Base-by-base conservation (phyloP, 2,113 vertebrate species). In the Dipodomys spectabilis region DNA sequence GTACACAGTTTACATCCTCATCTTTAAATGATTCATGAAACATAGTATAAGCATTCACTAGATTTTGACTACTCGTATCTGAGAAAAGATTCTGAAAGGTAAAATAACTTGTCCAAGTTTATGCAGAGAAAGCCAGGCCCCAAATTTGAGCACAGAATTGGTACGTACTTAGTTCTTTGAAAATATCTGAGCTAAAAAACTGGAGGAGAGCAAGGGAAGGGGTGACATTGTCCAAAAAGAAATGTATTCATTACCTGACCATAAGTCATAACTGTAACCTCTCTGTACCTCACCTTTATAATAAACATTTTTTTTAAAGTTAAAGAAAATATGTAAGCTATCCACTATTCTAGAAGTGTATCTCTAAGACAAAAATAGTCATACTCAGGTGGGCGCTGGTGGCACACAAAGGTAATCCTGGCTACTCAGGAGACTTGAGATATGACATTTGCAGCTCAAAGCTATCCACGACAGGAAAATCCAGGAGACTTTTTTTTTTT, bases 101-200 rank as follows among this genome's bases (percentile, higher is more conserved):
- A 49, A 49, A 75, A 22, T 71, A 90, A 69, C 19, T 78, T 75
- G 78, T 75, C 32, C 53, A 80, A 84, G 16, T 88, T 90, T 64
- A 88, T 16, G 90, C 62, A 84, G 25, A 28, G 53, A 79, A 60
- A 64, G 78, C 2, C 3, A 85, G 23, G 16, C 9, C 35, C 3
- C 12, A 68, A 84, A 82, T 68, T 87, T n/a, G 90, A 87, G 16
- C 45, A 39, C 49, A 57, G 72, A 90, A 80, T 87, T 0, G 67
- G 84, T 83, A 88, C 87, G 28, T 69, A 60, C 65, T 83, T 13
- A 68, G n/a, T 87, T 94, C 62, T 95, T 93, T 60, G 35, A 60
- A 93, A 90, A 87, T 87, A 87, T 25, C 9, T 49, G 49, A 12
- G 49, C 49, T 49, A 49, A 49, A 49, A 49, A 49, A 49, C 49